A percentile compares a stretch with the other conserved stretches of the same genome.
These are phyloP conservation scores for Hystrix brachyura DNA, from an alignment of 2,113 vertebrate genomes.

Conservation along the genomic window DNA sequence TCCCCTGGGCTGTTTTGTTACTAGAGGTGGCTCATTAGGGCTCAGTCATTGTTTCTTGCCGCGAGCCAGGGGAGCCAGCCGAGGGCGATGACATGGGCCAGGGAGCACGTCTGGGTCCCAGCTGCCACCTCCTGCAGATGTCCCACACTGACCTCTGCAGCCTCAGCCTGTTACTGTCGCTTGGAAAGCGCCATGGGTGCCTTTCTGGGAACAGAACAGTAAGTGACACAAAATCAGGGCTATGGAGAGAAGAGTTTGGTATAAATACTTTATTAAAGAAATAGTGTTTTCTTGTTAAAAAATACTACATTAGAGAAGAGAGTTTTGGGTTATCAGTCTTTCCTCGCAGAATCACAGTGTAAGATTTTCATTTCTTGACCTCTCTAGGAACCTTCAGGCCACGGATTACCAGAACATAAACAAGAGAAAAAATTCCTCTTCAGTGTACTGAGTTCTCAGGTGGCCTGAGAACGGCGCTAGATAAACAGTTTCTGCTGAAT, in stretches of 20 bases:
- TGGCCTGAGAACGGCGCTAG: not conserved
- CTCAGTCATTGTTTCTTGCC: not conserved
- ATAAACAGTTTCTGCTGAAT: not conserved
- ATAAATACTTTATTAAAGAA: constrained; percentile 85
- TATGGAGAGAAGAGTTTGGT: constrained; percentile 79
- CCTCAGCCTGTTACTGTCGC: rapidly evolving
- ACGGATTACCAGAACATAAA: not conserved
- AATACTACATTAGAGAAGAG: constrained; percentile 79
- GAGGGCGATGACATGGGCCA: not conserved
- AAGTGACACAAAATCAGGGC: constrained; percentile 74
- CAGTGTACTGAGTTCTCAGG: not conserved
- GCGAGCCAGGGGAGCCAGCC: not conserved
- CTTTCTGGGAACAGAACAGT: not conserved
- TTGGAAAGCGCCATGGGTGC: not conserved
- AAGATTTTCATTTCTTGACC: not conserved
- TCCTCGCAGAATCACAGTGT: constrained; percentile 77
- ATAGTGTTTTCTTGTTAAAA: constrained; percentile 81
- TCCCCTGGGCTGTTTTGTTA: not conserved
- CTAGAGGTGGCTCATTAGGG: not conserved
- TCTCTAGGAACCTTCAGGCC: constrained; percentile 39
- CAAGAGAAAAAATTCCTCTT: not conserved
- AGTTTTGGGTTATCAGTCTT: constrained; percentile 64
- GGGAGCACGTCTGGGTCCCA: not conserved
- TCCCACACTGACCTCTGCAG: not conserved
- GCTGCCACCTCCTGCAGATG: not conserved